phyloP scores from a whole-genome alignment of 1,140 invertebrate genomes.

The Drosophila chauvacae region DNA sequence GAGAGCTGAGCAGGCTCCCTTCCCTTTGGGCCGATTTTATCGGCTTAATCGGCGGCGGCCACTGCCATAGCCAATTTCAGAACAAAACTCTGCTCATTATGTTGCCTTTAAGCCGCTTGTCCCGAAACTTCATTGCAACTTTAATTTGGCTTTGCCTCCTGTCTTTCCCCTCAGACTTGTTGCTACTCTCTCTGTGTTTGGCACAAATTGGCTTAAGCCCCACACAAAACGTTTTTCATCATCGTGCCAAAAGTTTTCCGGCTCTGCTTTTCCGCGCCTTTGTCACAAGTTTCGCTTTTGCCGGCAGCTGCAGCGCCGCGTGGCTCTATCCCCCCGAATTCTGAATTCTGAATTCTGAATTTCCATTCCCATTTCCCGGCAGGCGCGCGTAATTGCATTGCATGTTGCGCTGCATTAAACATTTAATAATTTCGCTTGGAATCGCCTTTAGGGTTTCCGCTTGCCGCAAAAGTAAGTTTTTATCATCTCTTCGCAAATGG shows the following conservation, averaged over 20 bases:
- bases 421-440: constrained; percentile 71
- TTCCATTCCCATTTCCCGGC: constrained; percentile 6
- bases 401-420: constrained; percentile 80
- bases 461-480: constrained; percentile 25
- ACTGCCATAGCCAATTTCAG: constrained; percentile 12
- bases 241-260: constrained; percentile 71
- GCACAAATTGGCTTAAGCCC: constrained; percentile 79
- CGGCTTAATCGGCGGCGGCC: constrained; percentile 31
- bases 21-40: constrained; percentile 37
- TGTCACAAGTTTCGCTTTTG: constrained; percentile 67
- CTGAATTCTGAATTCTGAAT: constrained; percentile 20
- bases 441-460: constrained; percentile 57
- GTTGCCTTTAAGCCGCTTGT: constrained; percentile 55
- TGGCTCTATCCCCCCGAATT: background rate
- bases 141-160: constrained; percentile 56
- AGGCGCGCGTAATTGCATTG: constrained; percentile 70
- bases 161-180: constrained; percentile 26
- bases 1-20: background rate
- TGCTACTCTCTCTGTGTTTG: constrained; percentile 56
- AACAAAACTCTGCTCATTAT: constrained; percentile 57
- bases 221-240: constrained; percentile 75
- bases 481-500: constrained; percentile 33
- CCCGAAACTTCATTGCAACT: constrained; percentile 61
- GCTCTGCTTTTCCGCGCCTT: constrained; percentile 72
- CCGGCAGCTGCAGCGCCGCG: constrained; percentile 7